Evolutionary conservation across 1,140 invertebrate genomes (phyloP).

Genomic region (Drosophila jambulina): DNA sequence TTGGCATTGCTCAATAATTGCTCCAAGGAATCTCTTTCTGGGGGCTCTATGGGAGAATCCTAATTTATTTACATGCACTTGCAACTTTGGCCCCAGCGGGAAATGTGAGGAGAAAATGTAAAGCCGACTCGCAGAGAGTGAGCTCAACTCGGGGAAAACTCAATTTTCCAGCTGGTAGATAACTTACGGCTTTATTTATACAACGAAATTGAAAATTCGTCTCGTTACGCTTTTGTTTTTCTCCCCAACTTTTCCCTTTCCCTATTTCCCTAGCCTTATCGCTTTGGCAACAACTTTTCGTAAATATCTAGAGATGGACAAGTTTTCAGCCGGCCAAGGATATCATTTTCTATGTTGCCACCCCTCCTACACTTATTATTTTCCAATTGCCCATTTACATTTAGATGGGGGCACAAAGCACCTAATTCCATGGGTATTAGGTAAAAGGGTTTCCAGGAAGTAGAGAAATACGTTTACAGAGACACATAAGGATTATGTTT

Average conservation of each 20-base stretch:
- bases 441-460: slow-evolving; percentile 11
- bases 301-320: slow-evolving; percentile 23
- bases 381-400: slow-evolving; percentile 75
- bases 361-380: slow-evolving; percentile 28
- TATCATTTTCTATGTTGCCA: slow-evolving; percentile 31
- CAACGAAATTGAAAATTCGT: slow-evolving; percentile 64
- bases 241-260: neutral
- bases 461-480: slow-evolving; percentile 4
- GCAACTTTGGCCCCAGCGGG: slow-evolving; percentile 45
- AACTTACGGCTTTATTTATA: slow-evolving; percentile 64
- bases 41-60: slow-evolving; percentile 28
- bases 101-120: neutral
- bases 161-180: slow-evolving; percentile 58
- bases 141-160: slow-evolving; percentile 39
- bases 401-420: slow-evolving; percentile 61
- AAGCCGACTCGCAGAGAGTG: slow-evolving; percentile 2
- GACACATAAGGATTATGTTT: neutral
- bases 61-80: slow-evolving; percentile 81
- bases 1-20: slow-evolving; percentile 62
- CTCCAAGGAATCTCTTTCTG: slow-evolving; percentile 14
- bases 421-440: slow-evolving; percentile 38
- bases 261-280: neutral
- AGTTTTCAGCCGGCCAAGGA: slow-evolving; percentile 19
- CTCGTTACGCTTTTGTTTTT: slow-evolving; percentile 41
- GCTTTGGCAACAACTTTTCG: slow-evolving; percentile 20